Conservation (phyloP, 2,797 vertebrate genomes). For the Semotilus atromaculatus region DNA sequence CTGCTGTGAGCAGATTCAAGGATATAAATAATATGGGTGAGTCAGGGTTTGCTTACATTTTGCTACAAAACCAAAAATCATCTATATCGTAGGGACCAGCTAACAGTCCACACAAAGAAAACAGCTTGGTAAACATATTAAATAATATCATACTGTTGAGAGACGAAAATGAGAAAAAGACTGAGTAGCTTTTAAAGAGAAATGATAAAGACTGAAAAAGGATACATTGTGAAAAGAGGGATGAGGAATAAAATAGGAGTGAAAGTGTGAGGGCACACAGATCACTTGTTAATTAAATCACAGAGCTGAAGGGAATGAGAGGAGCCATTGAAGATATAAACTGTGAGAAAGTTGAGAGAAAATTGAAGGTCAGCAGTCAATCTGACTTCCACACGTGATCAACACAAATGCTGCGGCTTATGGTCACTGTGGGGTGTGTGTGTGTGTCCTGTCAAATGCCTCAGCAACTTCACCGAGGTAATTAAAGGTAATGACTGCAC, state of each 20-base stretch:
- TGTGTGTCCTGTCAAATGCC: constrained; percentile 37
- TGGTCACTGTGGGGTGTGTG: constrained; percentile 14
- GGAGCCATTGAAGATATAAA: neutral
- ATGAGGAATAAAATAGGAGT: neutral
- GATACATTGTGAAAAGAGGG: neutral
- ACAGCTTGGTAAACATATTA: neutral
- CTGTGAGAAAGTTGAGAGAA: constrained; percentile 22
- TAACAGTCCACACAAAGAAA: constrained; percentile 2
- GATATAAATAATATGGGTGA: constrained; percentile 17
- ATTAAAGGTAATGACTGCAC: constrained; percentile 52
- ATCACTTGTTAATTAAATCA: constrained; percentile 35
- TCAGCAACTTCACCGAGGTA: constrained; percentile 11
- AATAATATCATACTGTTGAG: neutral
- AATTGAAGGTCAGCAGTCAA: constrained; percentile 30
- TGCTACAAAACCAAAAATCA: neutral
- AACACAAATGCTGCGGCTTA: neutral
- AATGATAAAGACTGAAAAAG: neutral
- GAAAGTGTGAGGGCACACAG: neutral
- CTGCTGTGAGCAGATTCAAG: constrained; percentile 9
- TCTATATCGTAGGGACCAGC: neutral
- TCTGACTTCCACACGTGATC: neutral
- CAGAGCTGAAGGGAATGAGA: constrained; percentile 4
- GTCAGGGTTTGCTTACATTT: neutral
- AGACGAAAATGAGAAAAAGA: neutral
- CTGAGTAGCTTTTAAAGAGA: constrained; percentile 9